Conservation (phyloP, 2,797 vertebrate genomes). For the Hapalemur alaotrensis region DNA sequence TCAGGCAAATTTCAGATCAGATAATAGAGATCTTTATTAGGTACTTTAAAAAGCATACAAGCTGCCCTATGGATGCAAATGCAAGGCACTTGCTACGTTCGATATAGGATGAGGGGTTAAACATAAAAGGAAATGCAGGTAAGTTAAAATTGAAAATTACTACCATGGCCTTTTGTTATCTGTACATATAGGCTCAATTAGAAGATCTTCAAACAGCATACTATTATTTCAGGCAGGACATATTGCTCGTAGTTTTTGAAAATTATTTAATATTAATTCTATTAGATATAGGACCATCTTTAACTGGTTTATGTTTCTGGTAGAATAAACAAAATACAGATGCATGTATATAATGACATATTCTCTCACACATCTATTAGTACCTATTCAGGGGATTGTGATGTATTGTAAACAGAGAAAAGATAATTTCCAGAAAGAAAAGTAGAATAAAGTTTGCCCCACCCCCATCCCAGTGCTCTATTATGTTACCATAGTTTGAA, state of each 20-base stretch:
- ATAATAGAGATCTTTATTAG: not conserved
- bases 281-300: not conserved
- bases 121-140: not conserved
- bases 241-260: not conserved
- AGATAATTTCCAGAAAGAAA: slow-evolving; percentile 13
- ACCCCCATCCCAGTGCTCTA: not conserved
- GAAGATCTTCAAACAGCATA: not conserved
- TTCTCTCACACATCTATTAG: not conserved
- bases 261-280: not conserved
- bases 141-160: not conserved
- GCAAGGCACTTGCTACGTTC: not conserved
- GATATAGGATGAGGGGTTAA: not conserved
- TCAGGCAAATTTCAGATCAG: not conserved
- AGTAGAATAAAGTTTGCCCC: not conserved
- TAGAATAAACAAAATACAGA: not conserved
- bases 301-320: not conserved
- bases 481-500: slow-evolving; percentile 54
- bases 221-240: not conserved
- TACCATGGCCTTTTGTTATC: not conserved
- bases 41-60: not conserved
- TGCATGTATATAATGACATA: not conserved
- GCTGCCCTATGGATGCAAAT: not conserved
- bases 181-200: not conserved
- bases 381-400: not conserved
- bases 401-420: not conserved